Base-by-base conservation (phyloP, 92 coral and sea anemone genomes). In the Zoanthus solanderi region DNA sequence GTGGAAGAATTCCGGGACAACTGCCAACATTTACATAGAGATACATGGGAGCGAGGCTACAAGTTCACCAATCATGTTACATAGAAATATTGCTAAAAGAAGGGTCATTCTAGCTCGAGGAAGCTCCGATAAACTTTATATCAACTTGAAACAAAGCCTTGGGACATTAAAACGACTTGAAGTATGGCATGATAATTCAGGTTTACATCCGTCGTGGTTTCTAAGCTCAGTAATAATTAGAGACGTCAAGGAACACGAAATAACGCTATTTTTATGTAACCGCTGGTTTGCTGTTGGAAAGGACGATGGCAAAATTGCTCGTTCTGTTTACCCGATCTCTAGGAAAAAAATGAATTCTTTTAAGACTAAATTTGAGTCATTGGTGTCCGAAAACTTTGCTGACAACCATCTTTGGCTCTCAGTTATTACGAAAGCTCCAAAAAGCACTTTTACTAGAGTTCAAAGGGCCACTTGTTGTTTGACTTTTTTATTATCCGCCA, bases 371-470 rank as follows among this genome's bases (percentile, higher is more conserved):
- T 80, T 94, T 18, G 79, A 87, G 71, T 80, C 91, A n/a, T 63
- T 90, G 54, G 84, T 85, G 18, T 71, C 92, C 18, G 88, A 87
- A 69, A 92, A 90, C 57, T 92, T 88, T 79, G 85, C 96, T 11
- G 98, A 94, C 46, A 92, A 92, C 2, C 98, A 94, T 34, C 57
- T 94, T 67, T 94, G 98, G 98, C 44, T 94, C 28, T 94, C 98
- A 8, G 96, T 94, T 7, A 73, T 94, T 53, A 92, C 98, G 17
- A 94, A 94, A 72, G 89, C 96, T 9, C 98, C 95, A 5, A 50
- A 87, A 83, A 94, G 93, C 69, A 80, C 79, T 10, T 94, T 93
- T 81, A 93, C 98, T 0, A 91, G 98, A 2, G 92, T 90, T 6
- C 98, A 95, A 67, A 80, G 98, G 75, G 90, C 95, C 9, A 95